These are phyloP conservation scores for Galago senegalensis DNA, from an alignment of 2,797 vertebrate genomes.

Conservation along the genomic window DNA sequence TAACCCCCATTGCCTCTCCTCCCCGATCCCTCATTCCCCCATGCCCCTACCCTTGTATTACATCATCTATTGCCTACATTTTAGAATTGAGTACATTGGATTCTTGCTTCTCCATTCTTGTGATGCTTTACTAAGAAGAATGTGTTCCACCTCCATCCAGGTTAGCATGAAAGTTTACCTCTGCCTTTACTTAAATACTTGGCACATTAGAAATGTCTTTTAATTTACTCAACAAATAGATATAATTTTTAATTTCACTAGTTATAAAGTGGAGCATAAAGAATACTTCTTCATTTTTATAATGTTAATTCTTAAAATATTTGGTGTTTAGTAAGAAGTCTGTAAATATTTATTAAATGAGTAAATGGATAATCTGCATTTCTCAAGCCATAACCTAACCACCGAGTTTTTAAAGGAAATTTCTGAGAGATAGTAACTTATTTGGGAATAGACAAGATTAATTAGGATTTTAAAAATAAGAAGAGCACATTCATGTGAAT, in stretches of 20 bases:
- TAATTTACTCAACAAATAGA: conserved; percentile 32
- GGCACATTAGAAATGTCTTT: background rate
- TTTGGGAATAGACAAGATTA: background rate
- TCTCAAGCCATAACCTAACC: background rate
- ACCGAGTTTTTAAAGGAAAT: background rate
- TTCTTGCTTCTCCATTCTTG: too few species aligned
- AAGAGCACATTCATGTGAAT: background rate
- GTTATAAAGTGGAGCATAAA: background rate
- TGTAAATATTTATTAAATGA: background rate
- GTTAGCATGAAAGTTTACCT: too few species aligned
- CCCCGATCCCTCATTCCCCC: too few species aligned
- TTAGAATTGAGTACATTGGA: too few species aligned
- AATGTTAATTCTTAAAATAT: conserved; percentile 13
- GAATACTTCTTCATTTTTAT: background rate
- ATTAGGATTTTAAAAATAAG: background rate
- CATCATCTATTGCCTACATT: too few species aligned
- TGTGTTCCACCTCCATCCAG: too few species aligned
- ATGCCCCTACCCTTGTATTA: too few species aligned
- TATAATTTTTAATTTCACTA: background rate
- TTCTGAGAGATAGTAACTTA: background rate
- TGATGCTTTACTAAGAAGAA: too few species aligned
- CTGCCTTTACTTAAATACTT: background rate
- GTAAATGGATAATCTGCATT: conserved; percentile 1
- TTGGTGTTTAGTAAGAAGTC: background rate
- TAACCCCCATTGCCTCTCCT: too few species aligned